A percentile compares a stretch with the other conserved stretches of the same genome.
Evolutionary conservation across 2,888 invertebrate genomes (phyloP).

Genomic region (Cremastinae sp.): DNA sequence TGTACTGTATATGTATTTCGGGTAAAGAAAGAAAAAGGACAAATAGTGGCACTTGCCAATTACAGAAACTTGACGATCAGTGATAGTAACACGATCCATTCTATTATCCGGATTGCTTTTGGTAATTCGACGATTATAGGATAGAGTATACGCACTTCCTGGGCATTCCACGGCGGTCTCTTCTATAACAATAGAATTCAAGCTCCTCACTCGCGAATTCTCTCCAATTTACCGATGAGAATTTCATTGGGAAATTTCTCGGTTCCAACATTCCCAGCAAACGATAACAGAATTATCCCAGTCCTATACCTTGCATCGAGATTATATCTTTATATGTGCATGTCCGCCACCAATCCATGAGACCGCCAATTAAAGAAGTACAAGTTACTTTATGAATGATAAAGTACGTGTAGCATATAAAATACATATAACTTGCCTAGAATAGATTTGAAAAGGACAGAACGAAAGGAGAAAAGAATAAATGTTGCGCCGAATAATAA

Average conservation of each 20-base stretch:
- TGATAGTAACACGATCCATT: constrained; percentile 1
- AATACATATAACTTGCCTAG: too few relatives aligned
- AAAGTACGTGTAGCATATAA: too few relatives aligned
- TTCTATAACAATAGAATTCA: constrained; percentile 11
- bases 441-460: too few relatives aligned
- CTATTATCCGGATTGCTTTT: constrained; percentile 29
- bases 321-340: too few relatives aligned
- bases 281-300: not conserved
- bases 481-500: too few relatives aligned
- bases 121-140: constrained; percentile 11
- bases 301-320: too few relatives aligned
- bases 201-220: not conserved
- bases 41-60: constrained; percentile 23
- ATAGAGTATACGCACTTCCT: not conserved
- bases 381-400: too few relatives aligned
- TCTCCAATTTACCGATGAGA: not conserved
- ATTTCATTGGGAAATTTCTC: not conserved
- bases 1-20: not conserved
- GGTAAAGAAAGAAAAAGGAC: not conserved
- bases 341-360: too few relatives aligned
- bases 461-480: too few relatives aligned
- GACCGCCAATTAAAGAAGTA: too few relatives aligned
- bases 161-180: not conserved
- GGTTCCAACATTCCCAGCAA: not conserved
- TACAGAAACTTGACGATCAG: constrained; percentile 13